Base-by-base conservation (phyloP, 2,888 invertebrate species). In the Galeopsomyia nigrocyanea region DNA sequence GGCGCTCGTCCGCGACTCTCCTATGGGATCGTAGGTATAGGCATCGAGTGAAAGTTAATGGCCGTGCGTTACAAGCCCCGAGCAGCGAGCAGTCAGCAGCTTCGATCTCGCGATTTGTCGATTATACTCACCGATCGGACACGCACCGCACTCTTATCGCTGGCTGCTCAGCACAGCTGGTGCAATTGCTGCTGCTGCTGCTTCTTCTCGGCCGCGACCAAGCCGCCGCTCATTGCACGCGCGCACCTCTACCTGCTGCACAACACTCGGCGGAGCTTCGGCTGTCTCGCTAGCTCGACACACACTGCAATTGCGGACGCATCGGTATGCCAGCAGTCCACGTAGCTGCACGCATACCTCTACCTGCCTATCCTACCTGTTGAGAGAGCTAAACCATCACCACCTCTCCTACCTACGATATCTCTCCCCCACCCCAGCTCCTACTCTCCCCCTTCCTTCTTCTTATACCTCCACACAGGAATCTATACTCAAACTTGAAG, bases 321-420 rank as follows among this genome's bases (percentile, higher is more conserved):
- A 74, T 74, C 74, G 74, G 74, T 71, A 74, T 74, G 74, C 61
- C 67, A 47, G 7, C 62, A 67, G 56, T 72, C 75, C 75, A 72
- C 75, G 75, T 75, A 75, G 72, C 66, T 72, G 68, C 69, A 72
- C 75, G 64, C 63, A 72, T 72, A 72, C 71, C 65, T 75, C 70
- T 73, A 65, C 73, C 60, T 50, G 55, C 68, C 60, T 55, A 22
- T 63, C 58, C 53, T 26, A 26, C 39, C 39, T 39, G 39, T 39
- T 39, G 39, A 39, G 39, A 7, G 39, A 39, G 39, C 39, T 7
- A 10, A 22, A 22, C 49, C 50, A 26, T 5, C 50, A 50, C 66
- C 47, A 31, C 21, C 26, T 22, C 53, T 22, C 19, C 1, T 53
- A 22, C 14, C 22, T 0, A 5, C 47, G 19, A 22, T 53, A 10